These are phyloP conservation scores for Cylloceria caligata DNA, from an alignment of 2,888 invertebrate species.

Conservation along the genomic window DNA sequence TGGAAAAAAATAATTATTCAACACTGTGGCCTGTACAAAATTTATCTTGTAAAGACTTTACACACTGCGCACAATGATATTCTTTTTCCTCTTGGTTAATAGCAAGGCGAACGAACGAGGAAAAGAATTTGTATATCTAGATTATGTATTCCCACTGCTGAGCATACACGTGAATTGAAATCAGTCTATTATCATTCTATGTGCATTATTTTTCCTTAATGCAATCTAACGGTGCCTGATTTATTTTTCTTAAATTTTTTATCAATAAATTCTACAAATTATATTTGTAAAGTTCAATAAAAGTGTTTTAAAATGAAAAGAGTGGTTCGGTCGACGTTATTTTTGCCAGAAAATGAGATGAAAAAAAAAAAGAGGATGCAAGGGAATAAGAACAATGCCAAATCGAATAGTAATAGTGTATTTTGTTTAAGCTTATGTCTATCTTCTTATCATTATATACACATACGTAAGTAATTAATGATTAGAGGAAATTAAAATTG, in stretches of 20 bases:
- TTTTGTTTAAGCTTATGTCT: slow-evolving; percentile 79
- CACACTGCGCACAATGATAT: slow-evolving; percentile 59
- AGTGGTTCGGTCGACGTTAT: neutral
- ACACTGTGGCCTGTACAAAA: neutral
- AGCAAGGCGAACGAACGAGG: neutral
- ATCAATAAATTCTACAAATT: neutral
- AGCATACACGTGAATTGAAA: slow-evolving; percentile 36
- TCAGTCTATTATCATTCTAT: slow-evolving; percentile 22
- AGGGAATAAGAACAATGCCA: slow-evolving; percentile 25
- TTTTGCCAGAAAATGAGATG: neutral
- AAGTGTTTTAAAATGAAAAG: neutral
- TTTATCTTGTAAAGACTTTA: no score
- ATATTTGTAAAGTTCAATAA: slow-evolving; percentile 16
- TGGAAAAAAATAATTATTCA: slow-evolving; percentile 78
- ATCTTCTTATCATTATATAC: slow-evolving; percentile 82
- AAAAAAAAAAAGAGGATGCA: neutral
- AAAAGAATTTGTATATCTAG: neutral
- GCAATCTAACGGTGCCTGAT: slow-evolving; percentile 13
- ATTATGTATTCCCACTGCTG: neutral
- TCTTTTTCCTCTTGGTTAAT: slow-evolving; percentile 18
- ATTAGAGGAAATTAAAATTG: slow-evolving; percentile 72
- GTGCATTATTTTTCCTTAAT: slow-evolving; percentile 17
- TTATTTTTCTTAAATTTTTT: slow-evolving; percentile 38
- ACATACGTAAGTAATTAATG: slow-evolving; percentile 80
- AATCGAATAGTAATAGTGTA: slow-evolving; percentile 81